Conservation (phyloP, 2,888 invertebrate species). For the Podotricha telesiphe region DNA sequence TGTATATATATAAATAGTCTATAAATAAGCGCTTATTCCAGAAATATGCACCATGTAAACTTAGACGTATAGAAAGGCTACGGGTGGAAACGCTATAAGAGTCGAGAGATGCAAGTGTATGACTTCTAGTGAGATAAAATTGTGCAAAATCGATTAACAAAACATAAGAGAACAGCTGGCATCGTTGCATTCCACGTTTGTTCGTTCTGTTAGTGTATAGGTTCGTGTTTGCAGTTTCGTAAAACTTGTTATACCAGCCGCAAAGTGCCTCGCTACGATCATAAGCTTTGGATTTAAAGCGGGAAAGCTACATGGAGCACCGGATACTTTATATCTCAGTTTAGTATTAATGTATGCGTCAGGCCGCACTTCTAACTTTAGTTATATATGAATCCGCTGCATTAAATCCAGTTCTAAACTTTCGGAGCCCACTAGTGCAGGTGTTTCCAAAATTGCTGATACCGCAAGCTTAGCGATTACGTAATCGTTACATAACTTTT, state of each 20-base stretch:
- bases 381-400: constrained; percentile 30
- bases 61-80: constrained; percentile 30
- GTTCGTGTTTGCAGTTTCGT: constrained; percentile 41
- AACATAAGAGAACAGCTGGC: constrained; percentile 62
- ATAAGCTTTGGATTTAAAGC: constrained; percentile 43
- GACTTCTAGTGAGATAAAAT: constrained; percentile 51
- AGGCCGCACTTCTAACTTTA: constrained; percentile 33
- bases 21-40: constrained; percentile 18
- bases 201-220: constrained; percentile 51
- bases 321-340: constrained; percentile 37
- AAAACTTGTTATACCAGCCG: constrained; percentile 35
- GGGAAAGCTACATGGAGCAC: constrained; percentile 35
- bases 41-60: constrained; percentile 13
- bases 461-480: constrained; percentile 36
- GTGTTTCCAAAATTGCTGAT: constrained; percentile 45
- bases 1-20: constrained; percentile 28
- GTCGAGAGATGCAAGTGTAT: constrained; percentile 40
- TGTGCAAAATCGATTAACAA: constrained; percentile 59
- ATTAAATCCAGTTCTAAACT: constrained; percentile 42
- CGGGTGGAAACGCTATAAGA: constrained; percentile 40
- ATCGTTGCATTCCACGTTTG: constrained; percentile 62
- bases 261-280: constrained; percentile 32
- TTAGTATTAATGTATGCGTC: constrained; percentile 37
- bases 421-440: constrained; percentile 43
- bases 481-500: constrained; percentile 28